Conservation (phyloP, 2,113 vertebrate species). For the Nothobranchius furzeri region DNA sequence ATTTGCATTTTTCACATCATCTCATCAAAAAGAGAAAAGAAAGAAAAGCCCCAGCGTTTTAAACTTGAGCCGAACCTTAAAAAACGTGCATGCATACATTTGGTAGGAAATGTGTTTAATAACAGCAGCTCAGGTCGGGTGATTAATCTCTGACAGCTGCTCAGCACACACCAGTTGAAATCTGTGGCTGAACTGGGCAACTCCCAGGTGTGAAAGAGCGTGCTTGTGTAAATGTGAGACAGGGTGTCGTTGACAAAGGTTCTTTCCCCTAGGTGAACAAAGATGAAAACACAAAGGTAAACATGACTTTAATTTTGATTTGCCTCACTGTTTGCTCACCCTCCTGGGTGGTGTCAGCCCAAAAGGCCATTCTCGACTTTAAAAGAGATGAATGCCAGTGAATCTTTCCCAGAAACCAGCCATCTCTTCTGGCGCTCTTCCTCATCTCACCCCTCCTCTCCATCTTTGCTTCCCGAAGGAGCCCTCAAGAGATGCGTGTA, state of each 20-base stretch:
- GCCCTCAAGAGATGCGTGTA: conserved; percentile 78
- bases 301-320: conserved; percentile 34
- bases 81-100: not conserved
- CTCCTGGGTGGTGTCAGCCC: conserved; percentile 15
- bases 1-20: too few species aligned
- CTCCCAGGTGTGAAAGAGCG: conserved; percentile 33
- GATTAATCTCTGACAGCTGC: conserved; percentile 35
- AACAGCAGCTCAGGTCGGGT: conserved; percentile 3
- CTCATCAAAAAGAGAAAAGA: too few species aligned
- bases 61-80: too few species aligned
- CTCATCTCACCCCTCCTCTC: conserved; percentile 52
- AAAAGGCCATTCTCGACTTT: conserved; percentile 27
- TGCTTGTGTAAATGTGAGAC: conserved; percentile 23
- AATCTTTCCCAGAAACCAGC: conserved; percentile 40
- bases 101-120: not conserved
- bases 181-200: conserved; percentile 6
- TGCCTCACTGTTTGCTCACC: conserved; percentile 9
- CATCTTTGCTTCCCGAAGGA: conserved; percentile 65
- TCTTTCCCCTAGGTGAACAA: conserved; percentile 18
- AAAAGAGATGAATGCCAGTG: conserved; percentile 38
- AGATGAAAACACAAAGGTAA: conserved; percentile 43
- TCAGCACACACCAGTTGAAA: conserved; percentile 32
- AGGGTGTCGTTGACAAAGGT: conserved; percentile 14
- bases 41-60: too few species aligned
- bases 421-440: conserved; percentile 27